Conservation (phyloP, 2,888 invertebrate species). For the Macropis europaea region DNA sequence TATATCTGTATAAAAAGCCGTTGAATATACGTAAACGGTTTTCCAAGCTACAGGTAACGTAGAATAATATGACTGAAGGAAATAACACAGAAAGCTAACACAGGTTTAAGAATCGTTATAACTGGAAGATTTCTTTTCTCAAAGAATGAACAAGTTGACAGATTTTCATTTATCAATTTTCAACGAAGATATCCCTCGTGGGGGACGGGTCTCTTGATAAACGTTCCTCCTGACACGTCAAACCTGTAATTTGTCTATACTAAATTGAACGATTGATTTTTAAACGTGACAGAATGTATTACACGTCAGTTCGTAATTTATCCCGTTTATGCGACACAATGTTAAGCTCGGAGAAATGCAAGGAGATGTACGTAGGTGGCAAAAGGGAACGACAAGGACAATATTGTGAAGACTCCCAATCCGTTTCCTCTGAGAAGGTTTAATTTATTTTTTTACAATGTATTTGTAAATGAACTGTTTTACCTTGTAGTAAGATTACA, state of each 20-base stretch:
- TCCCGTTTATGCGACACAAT: background rate
- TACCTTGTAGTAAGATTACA: background rate
- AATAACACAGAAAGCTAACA: slow-evolving; percentile 24
- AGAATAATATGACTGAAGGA: background rate
- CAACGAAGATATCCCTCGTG: background rate
- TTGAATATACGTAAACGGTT: background rate
- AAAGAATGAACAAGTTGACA: slow-evolving; percentile 12
- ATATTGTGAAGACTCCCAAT: background rate
- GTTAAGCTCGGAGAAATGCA: background rate
- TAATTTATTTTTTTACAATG: too few relatives aligned
- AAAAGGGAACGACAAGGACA: background rate
- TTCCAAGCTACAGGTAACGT: background rate
- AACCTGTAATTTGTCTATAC: background rate
- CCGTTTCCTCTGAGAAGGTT: background rate
- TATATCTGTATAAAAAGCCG: background rate
- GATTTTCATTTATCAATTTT: slow-evolving; percentile 35
- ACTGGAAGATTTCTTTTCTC: background rate
- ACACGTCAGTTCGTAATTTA: background rate
- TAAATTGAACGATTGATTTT: slow-evolving; percentile 1
- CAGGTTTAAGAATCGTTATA: slow-evolving; percentile 19
- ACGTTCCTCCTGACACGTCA: background rate
- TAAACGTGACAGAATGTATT: background rate
- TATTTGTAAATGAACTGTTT: slow-evolving; percentile 2
- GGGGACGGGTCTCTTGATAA: background rate
- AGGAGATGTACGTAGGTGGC: too few relatives aligned